phyloP scores from a whole-genome alignment of 64 coral and sea anemone genomes.

The Platygyra sinensis region DNA sequence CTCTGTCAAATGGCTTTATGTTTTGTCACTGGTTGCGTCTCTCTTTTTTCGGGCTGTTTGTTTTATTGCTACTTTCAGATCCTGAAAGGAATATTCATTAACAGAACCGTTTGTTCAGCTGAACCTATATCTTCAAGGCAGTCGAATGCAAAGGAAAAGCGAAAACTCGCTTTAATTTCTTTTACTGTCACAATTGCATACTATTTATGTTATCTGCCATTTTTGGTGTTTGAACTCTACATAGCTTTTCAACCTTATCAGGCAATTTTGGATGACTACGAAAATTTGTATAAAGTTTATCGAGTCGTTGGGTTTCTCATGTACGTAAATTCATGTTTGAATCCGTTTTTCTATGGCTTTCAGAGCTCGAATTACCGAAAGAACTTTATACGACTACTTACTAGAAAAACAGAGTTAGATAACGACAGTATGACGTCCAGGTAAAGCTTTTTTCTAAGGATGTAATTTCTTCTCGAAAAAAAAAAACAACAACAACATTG shows the following conservation, averaged over 20 bases:
- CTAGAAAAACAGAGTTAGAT: not conserved
- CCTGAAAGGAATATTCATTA: slow-evolving; percentile 70
- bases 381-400: slow-evolving; percentile 53
- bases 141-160: slow-evolving; percentile 19
- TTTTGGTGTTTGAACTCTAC: slow-evolving; percentile 26
- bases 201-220: slow-evolving; percentile 56
- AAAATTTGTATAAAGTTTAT: slow-evolving; percentile 16
- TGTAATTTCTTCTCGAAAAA: not conserved
- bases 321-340: slow-evolving; percentile 58
- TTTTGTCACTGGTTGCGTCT: not conserved
- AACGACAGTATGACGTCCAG: not conserved
- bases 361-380: slow-evolving; percentile 76
- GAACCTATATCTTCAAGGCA: not conserved
- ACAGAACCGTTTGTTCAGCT: slow-evolving; percentile 36
- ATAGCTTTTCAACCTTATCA: slow-evolving; percentile 39
- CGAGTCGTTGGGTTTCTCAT: slow-evolving; percentile 43
- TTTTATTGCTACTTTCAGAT: slow-evolving; percentile 69
- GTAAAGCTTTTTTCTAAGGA: not conserved
- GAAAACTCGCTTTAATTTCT: slow-evolving; percentile 52
- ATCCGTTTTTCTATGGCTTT: slow-evolving; percentile 78
- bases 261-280: slow-evolving; percentile 7
- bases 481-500: too few species aligned
- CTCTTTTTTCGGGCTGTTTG: slow-evolving; percentile 8
- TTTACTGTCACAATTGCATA: slow-evolving; percentile 54
- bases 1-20: not conserved